phyloP scores from a whole-genome alignment of 2,797 vertebrate species.

The Ceryle rudis region DNA sequence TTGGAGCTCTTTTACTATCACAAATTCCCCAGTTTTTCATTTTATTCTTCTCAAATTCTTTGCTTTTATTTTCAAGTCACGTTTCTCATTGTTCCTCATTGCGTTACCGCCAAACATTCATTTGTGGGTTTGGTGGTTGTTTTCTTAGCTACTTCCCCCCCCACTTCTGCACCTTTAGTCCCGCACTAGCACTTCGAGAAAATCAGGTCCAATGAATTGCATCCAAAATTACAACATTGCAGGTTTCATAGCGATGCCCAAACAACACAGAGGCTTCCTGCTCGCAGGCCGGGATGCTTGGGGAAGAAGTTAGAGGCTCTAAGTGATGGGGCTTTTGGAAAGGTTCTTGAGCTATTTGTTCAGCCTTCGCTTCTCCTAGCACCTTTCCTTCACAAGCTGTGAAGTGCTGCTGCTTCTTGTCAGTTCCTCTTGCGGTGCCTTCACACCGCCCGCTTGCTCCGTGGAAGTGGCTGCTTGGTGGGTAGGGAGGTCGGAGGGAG shows the following conservation, averaged over 20 bases:
- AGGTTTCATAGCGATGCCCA: fast-evolving
- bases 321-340: not conserved
- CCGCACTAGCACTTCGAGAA: slow-evolving; percentile 23
- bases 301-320: not conserved
- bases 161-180: slow-evolving; percentile 11
- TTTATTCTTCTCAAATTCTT: not conserved
- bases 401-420: not conserved
- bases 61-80: not conserved
- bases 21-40: not conserved
- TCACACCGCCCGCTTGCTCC: not conserved
- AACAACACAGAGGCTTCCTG: not conserved
- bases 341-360: not conserved
- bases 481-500: fast-evolving
- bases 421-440: not conserved
- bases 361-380: not conserved
- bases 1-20: not conserved
- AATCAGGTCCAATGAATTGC: slow-evolving; percentile 26
- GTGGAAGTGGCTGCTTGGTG: not conserved
- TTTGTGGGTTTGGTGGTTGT: not conserved
- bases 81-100: not conserved
- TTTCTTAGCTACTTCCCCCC: not conserved
- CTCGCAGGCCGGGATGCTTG: fast-evolving
- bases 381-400: not conserved
- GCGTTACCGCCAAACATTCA: not conserved
- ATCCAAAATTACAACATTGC: not conserved